Evolutionary conservation across 2,888 invertebrate species (phyloP), one percentile per base, ranked within the genome.

Genomic region (Acrobeloides nanus): DNA sequence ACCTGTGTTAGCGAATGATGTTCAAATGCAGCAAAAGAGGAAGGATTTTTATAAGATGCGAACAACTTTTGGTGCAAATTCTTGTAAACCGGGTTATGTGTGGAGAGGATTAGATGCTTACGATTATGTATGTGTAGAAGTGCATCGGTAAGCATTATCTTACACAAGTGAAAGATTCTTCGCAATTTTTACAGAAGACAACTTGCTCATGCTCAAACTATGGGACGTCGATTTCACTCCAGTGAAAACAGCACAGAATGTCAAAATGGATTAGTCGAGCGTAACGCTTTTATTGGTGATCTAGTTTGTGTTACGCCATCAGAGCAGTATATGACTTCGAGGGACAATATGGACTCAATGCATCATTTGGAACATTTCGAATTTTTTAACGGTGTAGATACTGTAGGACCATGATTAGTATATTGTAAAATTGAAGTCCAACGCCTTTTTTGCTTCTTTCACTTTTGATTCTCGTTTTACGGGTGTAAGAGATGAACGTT

Each of bases 311-410:
- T 57, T n/a, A 31, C 43, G 6, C 24, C 38, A 10, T 38, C 38
- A 4, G 58, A 57, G 23, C 48, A 62, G 41, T 42, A 43, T 33
- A 38, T 51, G 6, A 40, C 50, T 33, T 23, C 47, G 25, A 39
- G 32, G 29, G 62, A 60, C 25, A 58, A 61, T 44, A 38, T 46
- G 3, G 47, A 60, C 31, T 48, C 55, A n/a, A 48, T 54, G 20
- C 46, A 46, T 31, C 47, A 42, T 32, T 44, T 66, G 34, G 52
- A 55, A 20, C 57, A 61, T 39, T 66, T 59, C 32, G 55, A 57
- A 31, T 69, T 69, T 46, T 69, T 68, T 52, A 69, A 69, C 38
- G 69, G 69, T n/a, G 55, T 75, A 34, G 78, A 56, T 42, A 51
- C 65, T 8, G 59, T 66, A n/a, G 66, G 64, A 17, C 55, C 62